phyloP scores from a whole-genome alignment of 2,888 invertebrate genomes.

The Drosophila atroscutellata region DNA sequence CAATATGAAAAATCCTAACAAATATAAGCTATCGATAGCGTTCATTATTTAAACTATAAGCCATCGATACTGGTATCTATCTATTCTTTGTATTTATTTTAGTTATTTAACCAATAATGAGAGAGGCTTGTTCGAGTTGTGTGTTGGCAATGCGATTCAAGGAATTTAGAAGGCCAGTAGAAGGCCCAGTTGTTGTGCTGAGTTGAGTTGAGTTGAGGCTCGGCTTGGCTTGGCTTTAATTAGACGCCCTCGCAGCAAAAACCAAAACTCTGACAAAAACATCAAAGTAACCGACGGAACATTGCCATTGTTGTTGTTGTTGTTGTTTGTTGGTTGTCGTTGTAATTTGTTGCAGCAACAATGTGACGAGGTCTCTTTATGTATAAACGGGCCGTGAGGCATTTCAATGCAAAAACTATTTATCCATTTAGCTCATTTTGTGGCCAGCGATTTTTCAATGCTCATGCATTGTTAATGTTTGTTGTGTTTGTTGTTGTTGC shows the following conservation, averaged over 20 bases:
- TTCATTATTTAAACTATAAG: not conserved
- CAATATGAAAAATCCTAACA: not conserved
- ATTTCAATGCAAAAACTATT: constrained; percentile 77
- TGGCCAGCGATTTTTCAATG: constrained; percentile 57
- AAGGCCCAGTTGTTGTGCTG: constrained; percentile 62
- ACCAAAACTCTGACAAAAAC: constrained; percentile 44
- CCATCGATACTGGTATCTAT: too few species aligned
- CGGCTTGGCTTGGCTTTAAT: constrained; percentile 56
- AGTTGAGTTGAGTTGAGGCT: constrained; percentile 11
- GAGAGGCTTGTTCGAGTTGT: constrained; percentile 4
- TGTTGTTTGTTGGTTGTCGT: constrained; percentile 46
- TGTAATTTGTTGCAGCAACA: constrained; percentile 68
- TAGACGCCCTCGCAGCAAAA: constrained; percentile 61
- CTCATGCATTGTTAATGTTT: constrained; percentile 43
- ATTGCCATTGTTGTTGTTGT: constrained; percentile 26
- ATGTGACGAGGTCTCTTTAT: constrained; percentile 73
- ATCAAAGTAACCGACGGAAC: constrained; percentile 60
- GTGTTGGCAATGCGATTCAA: constrained; percentile 38
- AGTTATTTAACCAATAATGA: constrained; percentile 26
- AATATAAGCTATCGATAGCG: too few species aligned
- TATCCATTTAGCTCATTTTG: constrained; percentile 80
- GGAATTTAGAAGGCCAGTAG: constrained; percentile 44
- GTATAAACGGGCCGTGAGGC: constrained; percentile 70
- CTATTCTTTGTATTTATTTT: not conserved
- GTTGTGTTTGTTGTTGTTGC: constrained; percentile 25